Conservation (phyloP, 2,888 invertebrate species). For the Julus scandinavius region DNA sequence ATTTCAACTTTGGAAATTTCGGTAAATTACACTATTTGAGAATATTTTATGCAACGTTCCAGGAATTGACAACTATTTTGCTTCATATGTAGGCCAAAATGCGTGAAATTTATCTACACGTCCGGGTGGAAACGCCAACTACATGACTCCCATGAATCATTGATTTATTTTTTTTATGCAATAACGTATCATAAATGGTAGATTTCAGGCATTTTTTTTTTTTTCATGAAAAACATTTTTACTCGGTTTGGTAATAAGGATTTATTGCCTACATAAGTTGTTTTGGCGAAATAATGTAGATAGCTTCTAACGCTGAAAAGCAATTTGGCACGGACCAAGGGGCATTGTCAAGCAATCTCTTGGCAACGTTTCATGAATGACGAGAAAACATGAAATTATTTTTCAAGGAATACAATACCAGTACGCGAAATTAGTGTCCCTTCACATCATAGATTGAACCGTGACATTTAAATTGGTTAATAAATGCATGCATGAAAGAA, state of each 20-base stretch:
- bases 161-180: conserved; percentile 3
- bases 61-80: neutral
- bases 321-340: conserved; percentile 37
- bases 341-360: conserved; percentile 16
- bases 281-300: conserved; percentile 6
- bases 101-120: neutral
- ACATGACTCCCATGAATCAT: neutral
- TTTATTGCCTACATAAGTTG: conserved; percentile 23
- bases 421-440: neutral
- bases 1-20: neutral
- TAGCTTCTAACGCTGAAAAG: neutral
- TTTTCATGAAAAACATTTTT: neutral
- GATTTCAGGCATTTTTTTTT: neutral
- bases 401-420: neutral
- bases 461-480: neutral
- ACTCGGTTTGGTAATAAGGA: conserved; percentile 21
- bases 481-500: neutral
- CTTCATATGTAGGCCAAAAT: neutral
- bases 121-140: conserved; percentile 16
- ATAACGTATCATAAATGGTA: neutral
- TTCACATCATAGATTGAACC: neutral
- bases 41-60: neutral
- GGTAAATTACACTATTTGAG: neutral
- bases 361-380: conserved; percentile 23
- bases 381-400: conserved; percentile 21